Conservation (phyloP, 2,888 invertebrate genomes). For the Resseliella maxima region DNA sequence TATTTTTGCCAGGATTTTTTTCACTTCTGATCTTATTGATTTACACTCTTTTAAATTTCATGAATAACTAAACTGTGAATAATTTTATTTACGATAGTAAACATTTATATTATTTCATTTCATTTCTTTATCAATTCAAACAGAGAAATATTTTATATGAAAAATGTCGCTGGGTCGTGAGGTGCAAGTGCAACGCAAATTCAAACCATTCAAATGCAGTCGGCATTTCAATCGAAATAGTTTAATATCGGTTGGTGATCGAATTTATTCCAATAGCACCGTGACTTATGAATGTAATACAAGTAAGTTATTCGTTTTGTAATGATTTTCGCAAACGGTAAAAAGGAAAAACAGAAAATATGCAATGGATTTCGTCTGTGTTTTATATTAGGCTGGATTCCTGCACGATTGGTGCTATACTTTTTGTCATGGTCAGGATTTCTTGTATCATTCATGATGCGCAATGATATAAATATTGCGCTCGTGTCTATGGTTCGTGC, state of each 20-base stretch:
- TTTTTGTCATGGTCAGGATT: slow-evolving; percentile 79
- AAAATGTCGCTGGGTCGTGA: neutral
- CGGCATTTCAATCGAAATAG: slow-evolving; percentile 39
- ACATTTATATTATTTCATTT: neutral
- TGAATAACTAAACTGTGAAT: too few species aligned
- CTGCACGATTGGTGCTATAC: slow-evolving; percentile 77
- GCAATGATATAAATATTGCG: slow-evolving; percentile 78
- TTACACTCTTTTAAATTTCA: too few species aligned
- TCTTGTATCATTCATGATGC: slow-evolving; percentile 81
- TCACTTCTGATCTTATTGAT: too few species aligned
- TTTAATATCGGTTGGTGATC: neutral
- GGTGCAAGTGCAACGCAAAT: neutral
- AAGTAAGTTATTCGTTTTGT: neutral
- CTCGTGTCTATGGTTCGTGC: slow-evolving; percentile 76
- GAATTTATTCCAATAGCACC: neutral
- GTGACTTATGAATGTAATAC: neutral
- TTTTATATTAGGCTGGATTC: slow-evolving; percentile 65
- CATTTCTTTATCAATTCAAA: neutral
- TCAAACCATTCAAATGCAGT: slow-evolving; percentile 14
- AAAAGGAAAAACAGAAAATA: too few species aligned
- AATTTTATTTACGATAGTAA: too few species aligned
- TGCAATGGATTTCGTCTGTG: neutral
- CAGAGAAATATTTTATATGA: neutral
- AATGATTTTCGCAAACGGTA: too few species aligned
- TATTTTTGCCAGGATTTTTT: too few species aligned